Conservation (phyloP, 2,888 invertebrate genomes). For the Marronus borbonicus region DNA sequence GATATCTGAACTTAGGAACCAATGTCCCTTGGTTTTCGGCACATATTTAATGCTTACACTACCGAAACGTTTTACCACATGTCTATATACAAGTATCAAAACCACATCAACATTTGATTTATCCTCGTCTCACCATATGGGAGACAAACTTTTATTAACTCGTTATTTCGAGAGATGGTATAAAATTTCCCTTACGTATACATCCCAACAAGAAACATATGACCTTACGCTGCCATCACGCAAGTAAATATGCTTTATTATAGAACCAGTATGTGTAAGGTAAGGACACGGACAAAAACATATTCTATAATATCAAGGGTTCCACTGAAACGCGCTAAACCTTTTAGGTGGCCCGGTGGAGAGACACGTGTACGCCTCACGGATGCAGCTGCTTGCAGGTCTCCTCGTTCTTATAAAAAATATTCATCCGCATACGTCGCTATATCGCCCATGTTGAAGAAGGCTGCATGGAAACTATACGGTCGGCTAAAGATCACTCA, state of each 20-base stretch:
- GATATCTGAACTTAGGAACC: too few relatives aligned
- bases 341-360: slow-evolving; percentile 36
- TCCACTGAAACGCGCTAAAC: slow-evolving; percentile 34
- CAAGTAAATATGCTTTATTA: slow-evolving; percentile 39
- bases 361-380: slow-evolving; percentile 56
- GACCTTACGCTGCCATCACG: slow-evolving; percentile 14
- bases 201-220: slow-evolving; percentile 23
- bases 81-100: slow-evolving; percentile 12
- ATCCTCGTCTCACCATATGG: slow-evolving; percentile 3
- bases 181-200: slow-evolving; percentile 21
- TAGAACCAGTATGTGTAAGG: slow-evolving; percentile 35
- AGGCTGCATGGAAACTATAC: slow-evolving; percentile 9
- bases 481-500: slow-evolving; percentile 28
- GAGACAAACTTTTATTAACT: slow-evolving; percentile 24
- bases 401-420: slow-evolving; percentile 50
- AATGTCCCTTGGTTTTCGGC: too few relatives aligned
- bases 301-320: slow-evolving; percentile 44
- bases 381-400: slow-evolving; percentile 58
- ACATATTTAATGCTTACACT: too few relatives aligned
- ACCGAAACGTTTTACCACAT: slow-evolving; percentile 13
- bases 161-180: slow-evolving; percentile 31
- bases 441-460: slow-evolving; percentile 9
- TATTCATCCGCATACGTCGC: slow-evolving; percentile 20
- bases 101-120: slow-evolving; percentile 22
- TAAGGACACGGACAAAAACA: slow-evolving; percentile 42